Evolutionary conservation across 1,140 invertebrate genomes (phyloP), one percentile per base, ranked within the genome.

Genomic region (Drosophila murphyi): DNA sequence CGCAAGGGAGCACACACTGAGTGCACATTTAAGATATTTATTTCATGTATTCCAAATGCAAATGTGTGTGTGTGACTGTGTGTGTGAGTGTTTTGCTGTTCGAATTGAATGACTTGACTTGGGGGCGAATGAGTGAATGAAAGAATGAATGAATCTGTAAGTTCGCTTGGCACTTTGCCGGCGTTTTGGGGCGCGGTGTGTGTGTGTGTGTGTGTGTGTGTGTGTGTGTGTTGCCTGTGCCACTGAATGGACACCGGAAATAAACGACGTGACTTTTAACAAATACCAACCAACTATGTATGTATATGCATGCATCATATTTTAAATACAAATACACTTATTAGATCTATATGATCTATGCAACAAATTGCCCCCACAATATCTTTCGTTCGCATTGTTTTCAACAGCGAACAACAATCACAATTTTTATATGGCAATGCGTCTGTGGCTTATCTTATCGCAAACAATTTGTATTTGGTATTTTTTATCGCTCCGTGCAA

Each of bases 231-330:
- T 37, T 48, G 32, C 47, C 20, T 31, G 2, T 37, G 29, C 32
- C 32, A 51, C 20, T 50, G 60, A 77, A 73, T 69, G 75, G 67
- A 77, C 76, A 86, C 90, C 90, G 90, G 90, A 92, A 91, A 82
- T 91, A 85, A 92, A 89, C 90, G 90, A 92, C 90, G 90, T 92
- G 90, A 92, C 90, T 92, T 91, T 92, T 86, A 67, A 85, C 76
- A 63, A 83, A 88, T 80, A 80, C 8, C 3, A 90, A 70, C 64
- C 45, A 79, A 89, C 79, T 87, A 79, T 62, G 63, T 74, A 64
- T 63, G 47, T 72, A 62, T 62, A 57, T 50, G 4, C 3, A 68
- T 61, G 39, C 41, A 62, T 34, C 2, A 28, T n/a, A 41, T 32
- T 41, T 5, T 50, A 47, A 37, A 45, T 31, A 37, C 29, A 5